Conservation (phyloP, 1,140 invertebrate species). For the Lerema accius region DNA sequence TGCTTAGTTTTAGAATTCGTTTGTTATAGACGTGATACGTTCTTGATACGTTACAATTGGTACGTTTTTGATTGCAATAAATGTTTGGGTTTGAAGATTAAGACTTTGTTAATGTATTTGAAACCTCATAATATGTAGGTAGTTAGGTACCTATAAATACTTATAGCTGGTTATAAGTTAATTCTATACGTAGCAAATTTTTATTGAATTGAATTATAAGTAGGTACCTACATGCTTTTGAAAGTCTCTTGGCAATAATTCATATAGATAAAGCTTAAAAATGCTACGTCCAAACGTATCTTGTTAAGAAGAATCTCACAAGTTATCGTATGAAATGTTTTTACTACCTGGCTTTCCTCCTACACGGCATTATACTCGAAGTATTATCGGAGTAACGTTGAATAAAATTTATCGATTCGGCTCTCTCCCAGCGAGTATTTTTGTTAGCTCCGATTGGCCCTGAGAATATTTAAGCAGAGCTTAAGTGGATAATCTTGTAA, state of each 20-base stretch:
- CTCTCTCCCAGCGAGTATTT: slow-evolving; percentile 39
- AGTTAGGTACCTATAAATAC: too few relatives aligned
- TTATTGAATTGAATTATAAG: too few relatives aligned
- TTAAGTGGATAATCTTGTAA: slow-evolving; percentile 49
- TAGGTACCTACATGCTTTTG: slow-evolving; percentile 22
- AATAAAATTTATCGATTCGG: slow-evolving; percentile 50
- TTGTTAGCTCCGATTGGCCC: slow-evolving; percentile 39
- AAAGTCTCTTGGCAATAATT: background rate
- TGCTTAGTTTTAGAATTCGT: too few relatives aligned
- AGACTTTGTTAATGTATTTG: too few relatives aligned
- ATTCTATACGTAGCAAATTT: too few relatives aligned
- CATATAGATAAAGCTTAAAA: background rate
- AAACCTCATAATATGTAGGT: too few relatives aligned
- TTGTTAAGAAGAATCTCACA: background rate
- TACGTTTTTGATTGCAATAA: too few relatives aligned
- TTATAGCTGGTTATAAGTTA: too few relatives aligned
- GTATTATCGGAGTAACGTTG: slow-evolving; percentile 48
- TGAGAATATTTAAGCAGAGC: slow-evolving; percentile 36
- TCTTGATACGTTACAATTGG: too few relatives aligned
- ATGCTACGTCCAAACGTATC: background rate
- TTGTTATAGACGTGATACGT: too few relatives aligned
- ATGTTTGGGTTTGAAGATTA: too few relatives aligned
- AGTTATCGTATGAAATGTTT: slow-evolving; percentile 32
- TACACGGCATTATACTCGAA: slow-evolving; percentile 35
- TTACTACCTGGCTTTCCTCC: slow-evolving; percentile 38